Evolutionary conservation across 1,140 invertebrate genomes (phyloP), one percentile per base, ranked within the genome.

Genomic region (Hylaeus anthracinus): DNA sequence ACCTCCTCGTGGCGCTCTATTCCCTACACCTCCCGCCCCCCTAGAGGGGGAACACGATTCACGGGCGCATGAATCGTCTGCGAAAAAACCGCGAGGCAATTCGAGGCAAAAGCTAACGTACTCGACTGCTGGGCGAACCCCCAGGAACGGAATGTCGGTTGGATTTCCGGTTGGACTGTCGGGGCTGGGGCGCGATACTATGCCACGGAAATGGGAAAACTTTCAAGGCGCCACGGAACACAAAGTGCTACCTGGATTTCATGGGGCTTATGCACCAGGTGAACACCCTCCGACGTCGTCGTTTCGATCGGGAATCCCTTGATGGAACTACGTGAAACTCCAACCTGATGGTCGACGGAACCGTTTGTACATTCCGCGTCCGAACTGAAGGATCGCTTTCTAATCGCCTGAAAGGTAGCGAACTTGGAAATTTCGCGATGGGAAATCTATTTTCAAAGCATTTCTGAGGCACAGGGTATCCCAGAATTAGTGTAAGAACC

Each of bases 121-220:
- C 61, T 85, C 72, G 55, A 58, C 51, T 61, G 48, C 55, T 51
- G 70, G 55, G 71, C 71, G 53, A 26, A 12, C 53, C 64, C 53
- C 58, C 56, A 63, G 61, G 63, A 70, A 67, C 61, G 74, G 74
- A 81, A 73, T 64, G 51, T n/a, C 64, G 41, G 43, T 45, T 70
- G 74, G 78, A 86, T 84, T 86, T 83, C 73, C 74, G 78, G 61
- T 73, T 69, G 48, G 60, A 56, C 61, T 70, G 60, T 43, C 71
- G 64, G 37, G 69, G 37, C 66, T 48, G 48, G 69, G 39, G 70
- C 72, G 64, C 76, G 84, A 83, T 86, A 80, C 72, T 56, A 69
- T 69, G 69, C 51, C 82, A 45, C 86, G 86, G 85, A 87, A 87
- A 87, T 87, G 86, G 86, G 82, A 84, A 87, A 87, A 87, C 86